Evolutionary conservation across 1,140 invertebrate species (phyloP).

Genomic region (Lethrus apterus): DNA sequence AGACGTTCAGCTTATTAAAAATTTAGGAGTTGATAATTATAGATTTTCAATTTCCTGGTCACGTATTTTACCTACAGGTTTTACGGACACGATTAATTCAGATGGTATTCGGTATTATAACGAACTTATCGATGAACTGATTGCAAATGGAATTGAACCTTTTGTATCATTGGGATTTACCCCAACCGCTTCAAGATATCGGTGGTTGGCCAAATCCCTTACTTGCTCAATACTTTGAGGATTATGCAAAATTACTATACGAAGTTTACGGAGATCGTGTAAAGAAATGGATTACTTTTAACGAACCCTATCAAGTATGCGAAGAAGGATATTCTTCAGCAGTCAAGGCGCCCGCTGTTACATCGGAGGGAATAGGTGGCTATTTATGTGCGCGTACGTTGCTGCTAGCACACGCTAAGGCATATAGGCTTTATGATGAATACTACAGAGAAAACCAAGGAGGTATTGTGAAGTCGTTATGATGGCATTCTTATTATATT

Average conservation of each 20-base stretch:
- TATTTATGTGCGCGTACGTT: slow-evolving; percentile 51
- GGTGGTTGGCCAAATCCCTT: slow-evolving; percentile 57
- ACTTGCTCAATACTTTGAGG: slow-evolving; percentile 47
- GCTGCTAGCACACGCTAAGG: slow-evolving; percentile 48
- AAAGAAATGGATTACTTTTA: slow-evolving; percentile 47
- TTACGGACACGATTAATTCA: slow-evolving; percentile 46
- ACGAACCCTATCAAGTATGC: slow-evolving; percentile 42
- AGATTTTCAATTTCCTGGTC: slow-evolving; percentile 57
- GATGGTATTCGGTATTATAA: slow-evolving; percentile 58
- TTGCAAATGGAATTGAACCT: slow-evolving; percentile 51
- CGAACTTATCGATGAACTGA: slow-evolving; percentile 51
- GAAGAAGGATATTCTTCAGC: slow-evolving; percentile 40
- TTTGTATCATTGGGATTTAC: slow-evolving; percentile 67
- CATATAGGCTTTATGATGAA: slow-evolving; percentile 49
- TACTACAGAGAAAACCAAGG: slow-evolving; percentile 40
- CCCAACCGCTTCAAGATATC: slow-evolving; percentile 53
- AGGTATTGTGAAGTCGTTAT: too few species aligned
- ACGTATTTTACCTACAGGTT: slow-evolving; percentile 34
- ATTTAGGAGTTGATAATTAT: slow-evolving; percentile 44
- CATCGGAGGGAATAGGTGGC: slow-evolving; percentile 44
- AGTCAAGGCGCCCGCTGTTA: slow-evolving; percentile 50
- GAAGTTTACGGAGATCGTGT: slow-evolving; percentile 25
- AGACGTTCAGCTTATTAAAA: slow-evolving; percentile 45
- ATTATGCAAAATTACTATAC: slow-evolving; percentile 31
- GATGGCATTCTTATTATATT: too few species aligned